phyloP scores from a whole-genome alignment of 2,113 vertebrate species.

The Poeciliopsis prolifica region DNA sequence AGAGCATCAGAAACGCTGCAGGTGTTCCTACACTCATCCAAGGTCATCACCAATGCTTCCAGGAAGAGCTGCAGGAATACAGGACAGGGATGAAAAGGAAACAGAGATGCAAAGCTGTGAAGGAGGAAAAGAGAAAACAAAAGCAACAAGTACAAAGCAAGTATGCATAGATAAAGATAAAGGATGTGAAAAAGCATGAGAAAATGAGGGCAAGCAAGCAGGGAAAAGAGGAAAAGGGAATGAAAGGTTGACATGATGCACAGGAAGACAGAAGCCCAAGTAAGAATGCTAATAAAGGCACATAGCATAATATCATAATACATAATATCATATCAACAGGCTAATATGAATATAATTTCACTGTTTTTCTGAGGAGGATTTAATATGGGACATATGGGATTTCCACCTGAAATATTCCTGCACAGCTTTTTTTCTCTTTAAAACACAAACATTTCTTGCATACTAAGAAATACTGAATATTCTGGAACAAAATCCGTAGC shows the following conservation, averaged over 20 bases:
- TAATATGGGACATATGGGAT: too few relatives aligned
- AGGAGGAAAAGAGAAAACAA: slow-evolving; percentile 6
- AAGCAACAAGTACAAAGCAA: not conserved
- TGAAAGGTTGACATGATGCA: slow-evolving; percentile 6
- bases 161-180: not conserved
- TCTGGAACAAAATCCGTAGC: not conserved
- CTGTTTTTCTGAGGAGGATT: too few relatives aligned
- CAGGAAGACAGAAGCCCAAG: not conserved
- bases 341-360: too few relatives aligned
- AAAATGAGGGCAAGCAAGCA: not conserved
- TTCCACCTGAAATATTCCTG: too few relatives aligned
- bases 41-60: slow-evolving; percentile 43
- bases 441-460: too few relatives aligned
- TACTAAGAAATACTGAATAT: not conserved
- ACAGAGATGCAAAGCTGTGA: slow-evolving; percentile 11
- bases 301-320: not conserved
- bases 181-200: not conserved
- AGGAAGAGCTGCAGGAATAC: slow-evolving; percentile 18
- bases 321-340: slow-evolving; percentile 5
- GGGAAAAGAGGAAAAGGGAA: not conserved
- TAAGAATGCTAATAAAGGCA: slow-evolving; percentile 1
- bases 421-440: too few relatives aligned
- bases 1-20: slow-evolving; percentile 28
- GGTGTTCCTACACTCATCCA: slow-evolving; percentile 40
- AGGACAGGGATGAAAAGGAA: slow-evolving; percentile 18